A percentile compares a stretch with the other conserved stretches of the same genome.
Evolutionary conservation across 2,113 vertebrate genomes (phyloP).

Genomic region (Esox niger): DNA sequence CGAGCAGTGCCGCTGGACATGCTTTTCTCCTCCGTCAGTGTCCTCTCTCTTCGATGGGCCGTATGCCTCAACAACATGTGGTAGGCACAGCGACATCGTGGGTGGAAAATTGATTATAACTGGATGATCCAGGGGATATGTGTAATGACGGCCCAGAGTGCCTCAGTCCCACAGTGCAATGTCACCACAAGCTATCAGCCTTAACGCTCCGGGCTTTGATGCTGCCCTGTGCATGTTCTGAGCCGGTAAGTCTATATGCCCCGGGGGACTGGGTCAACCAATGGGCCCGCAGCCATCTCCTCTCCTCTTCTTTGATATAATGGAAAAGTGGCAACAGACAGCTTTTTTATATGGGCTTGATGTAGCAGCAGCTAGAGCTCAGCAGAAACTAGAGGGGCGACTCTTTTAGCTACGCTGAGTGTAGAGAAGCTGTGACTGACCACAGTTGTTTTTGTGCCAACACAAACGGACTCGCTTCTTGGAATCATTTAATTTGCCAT

Average conservation of each 20-base stretch:
- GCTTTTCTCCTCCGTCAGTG: no score
- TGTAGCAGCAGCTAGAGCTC: conserved; percentile 33
- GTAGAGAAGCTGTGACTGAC: conserved; percentile 22
- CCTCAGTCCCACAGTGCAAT: conserved; percentile 35
- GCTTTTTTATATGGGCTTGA: conserved; percentile 17
- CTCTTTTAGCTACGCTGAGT: conserved; percentile 13
- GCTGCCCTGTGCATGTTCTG: conserved; percentile 42
- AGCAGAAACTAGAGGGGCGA: conserved; percentile 30
- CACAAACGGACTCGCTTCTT: conserved; percentile 60
- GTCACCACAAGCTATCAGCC: conserved; percentile 50
- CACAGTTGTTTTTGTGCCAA: conserved; percentile 34
- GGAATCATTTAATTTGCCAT: conserved; percentile 65
- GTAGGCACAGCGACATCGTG: conserved; percentile 14
- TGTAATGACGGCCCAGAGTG: conserved; percentile 40
- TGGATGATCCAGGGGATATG: conserved; percentile 34
- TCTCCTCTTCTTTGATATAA: conserved; percentile 38
- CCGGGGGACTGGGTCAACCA: conserved; percentile 51
- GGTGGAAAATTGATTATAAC: conserved; percentile 59
- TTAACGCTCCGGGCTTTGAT: conserved; percentile 45
- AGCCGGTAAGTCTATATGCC: conserved; percentile 57
- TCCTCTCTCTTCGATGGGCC: background rate
- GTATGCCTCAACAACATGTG: conserved; percentile 21
- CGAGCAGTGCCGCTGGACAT: background rate
- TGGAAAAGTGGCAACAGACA: conserved; percentile 28
- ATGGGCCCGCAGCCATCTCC: conserved; percentile 54